A percentile compares a stretch with the other conserved stretches of the same genome.
Evolutionary conservation across 2,113 vertebrate genomes (phyloP).

Genomic region (Chlamydotis undulata): DNA sequence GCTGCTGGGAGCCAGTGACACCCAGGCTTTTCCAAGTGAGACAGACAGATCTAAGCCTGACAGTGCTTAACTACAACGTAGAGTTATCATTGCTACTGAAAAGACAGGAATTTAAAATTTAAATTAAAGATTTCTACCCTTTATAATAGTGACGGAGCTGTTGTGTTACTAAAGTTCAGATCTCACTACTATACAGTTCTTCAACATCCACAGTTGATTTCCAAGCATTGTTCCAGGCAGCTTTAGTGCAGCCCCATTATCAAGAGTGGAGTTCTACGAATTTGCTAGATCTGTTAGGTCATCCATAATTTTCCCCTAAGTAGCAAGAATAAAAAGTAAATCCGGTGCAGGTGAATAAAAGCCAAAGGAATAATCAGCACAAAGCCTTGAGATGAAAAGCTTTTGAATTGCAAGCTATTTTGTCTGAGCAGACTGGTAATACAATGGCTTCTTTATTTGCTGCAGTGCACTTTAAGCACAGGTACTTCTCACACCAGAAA

Average conservation of each 20-base stretch:
- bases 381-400: slow-evolving; percentile 2
- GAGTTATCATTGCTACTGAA: neutral
- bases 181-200: neutral
- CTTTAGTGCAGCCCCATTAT: neutral
- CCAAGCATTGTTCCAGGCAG: neutral
- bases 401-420: neutral
- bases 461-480: neutral
- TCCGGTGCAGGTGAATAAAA: neutral
- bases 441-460: neutral
- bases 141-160: neutral
- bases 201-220: neutral
- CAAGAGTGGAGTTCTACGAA: neutral
- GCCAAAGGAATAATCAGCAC: neutral
- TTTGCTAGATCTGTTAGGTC: neutral
- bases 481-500: neutral
- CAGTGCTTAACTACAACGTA: neutral
- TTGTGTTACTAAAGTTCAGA: neutral
- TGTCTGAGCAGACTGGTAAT: neutral
- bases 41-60: neutral
- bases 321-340: neutral
- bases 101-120: neutral
- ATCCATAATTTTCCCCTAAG: neutral
- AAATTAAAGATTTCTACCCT: neutral
- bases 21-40: neutral
- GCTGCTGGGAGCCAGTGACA: neutral